These are phyloP conservation scores for Pitangus sulphuratus DNA, from an alignment of 2,797 vertebrate genomes.

Conservation along the genomic window DNA sequence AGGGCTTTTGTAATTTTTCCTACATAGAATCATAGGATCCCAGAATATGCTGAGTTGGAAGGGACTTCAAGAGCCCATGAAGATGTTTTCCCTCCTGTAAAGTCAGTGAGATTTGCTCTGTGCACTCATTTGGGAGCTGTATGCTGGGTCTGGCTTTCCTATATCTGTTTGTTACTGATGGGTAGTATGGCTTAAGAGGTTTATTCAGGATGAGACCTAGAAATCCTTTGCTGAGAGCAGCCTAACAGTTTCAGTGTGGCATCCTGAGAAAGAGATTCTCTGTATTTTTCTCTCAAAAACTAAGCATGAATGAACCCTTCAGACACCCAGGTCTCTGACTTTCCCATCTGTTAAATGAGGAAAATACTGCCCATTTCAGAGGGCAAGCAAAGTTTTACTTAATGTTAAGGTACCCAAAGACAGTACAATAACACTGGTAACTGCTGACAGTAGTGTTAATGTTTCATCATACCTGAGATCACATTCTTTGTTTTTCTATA, in stretches of 20 bases:
- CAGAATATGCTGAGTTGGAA: neutral
- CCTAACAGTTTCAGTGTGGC: neutral
- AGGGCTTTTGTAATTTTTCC: neutral
- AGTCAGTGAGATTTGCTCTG: neutral
- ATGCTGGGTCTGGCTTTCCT: neutral
- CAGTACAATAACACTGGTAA: neutral
- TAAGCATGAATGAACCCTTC: neutral
- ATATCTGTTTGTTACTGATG: neutral
- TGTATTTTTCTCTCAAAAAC: neutral
- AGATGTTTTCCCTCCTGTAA: neutral
- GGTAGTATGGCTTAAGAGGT: neutral
- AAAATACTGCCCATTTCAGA: neutral
- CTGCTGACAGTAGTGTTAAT: neutral
- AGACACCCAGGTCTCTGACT: neutral
- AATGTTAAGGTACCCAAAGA: neutral
- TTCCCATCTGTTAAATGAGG: neutral
- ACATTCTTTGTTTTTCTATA: neutral
- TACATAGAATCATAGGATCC: neutral
- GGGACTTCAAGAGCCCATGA: neutral
- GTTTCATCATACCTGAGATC: neutral
- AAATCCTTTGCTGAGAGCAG: neutral
- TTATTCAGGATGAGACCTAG: neutral
- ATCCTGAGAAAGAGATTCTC: neutral
- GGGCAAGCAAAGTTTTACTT: neutral
- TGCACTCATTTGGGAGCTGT: neutral